These are phyloP conservation scores for Amblyteles armatorius DNA, from an alignment of 2,888 invertebrate species.

Conservation along the genomic window DNA sequence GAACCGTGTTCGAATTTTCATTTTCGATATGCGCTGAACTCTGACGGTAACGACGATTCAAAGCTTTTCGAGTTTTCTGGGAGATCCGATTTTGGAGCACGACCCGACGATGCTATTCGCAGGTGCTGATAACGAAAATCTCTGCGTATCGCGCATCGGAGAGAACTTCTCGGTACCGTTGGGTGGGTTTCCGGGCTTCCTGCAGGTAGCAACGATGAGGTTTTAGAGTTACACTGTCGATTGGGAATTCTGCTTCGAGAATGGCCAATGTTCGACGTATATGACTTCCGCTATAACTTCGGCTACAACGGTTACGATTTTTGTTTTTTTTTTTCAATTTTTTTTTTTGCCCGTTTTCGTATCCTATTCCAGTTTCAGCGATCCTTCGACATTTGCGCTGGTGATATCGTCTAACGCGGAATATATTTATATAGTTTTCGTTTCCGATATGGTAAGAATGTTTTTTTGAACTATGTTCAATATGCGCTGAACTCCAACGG, in stretches of 20 bases:
- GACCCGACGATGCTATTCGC: neutral
- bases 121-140: neutral
- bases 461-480: no score
- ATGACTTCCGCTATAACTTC: constrained; percentile 16
- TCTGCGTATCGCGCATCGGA: constrained; percentile 1
- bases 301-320: neutral
- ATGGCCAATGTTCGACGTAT: no score
- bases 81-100: neutral
- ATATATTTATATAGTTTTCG: no score
- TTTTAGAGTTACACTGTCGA: neutral
- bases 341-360: neutral
- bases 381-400: no score
- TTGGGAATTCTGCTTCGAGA: neutral
- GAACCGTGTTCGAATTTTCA: no score
- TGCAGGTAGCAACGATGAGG: neutral
- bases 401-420: no score
- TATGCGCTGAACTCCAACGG: neutral
- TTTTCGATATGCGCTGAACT: no score
- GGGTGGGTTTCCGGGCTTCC: neutral
- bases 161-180: neutral
- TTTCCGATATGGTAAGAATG: no score
- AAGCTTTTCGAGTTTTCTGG: neutral
- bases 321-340: neutral
- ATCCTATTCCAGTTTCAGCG: neutral
- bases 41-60: neutral